Conservation (phyloP, 2,888 invertebrate genomes). For the Apamea epomidion region DNA sequence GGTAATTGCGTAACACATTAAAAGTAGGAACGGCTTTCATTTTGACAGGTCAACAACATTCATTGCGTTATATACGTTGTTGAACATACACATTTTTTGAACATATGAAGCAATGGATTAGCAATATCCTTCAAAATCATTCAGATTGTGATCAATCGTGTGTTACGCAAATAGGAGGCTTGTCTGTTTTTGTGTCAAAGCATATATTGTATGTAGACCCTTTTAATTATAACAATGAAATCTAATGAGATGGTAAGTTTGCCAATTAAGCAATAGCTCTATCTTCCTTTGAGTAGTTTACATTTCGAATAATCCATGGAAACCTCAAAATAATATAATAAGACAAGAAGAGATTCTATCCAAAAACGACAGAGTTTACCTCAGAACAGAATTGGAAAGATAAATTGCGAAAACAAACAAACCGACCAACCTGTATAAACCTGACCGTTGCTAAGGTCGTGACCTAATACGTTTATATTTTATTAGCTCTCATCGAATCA, state of each 20-base stretch:
- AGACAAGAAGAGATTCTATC: neutral
- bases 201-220: neutral
- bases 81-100: neutral
- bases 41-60: neutral
- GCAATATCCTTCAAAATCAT: neutral
- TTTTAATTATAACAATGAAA: neutral
- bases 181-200: neutral
- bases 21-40: neutral
- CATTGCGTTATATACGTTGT: neutral
- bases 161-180: neutral
- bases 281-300: neutral
- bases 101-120: neutral
- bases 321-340: neutral
- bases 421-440: constrained; percentile 59
- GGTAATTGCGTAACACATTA: neutral
- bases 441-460: constrained; percentile 58
- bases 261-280: neutral
- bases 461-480: constrained; percentile 66
- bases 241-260: neutral
- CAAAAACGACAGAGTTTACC: neutral
- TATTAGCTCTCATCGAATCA: constrained; percentile 80
- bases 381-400: neutral
- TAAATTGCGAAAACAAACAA: neutral
- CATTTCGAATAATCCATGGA: neutral
- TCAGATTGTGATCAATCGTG: neutral